Evolutionary conservation across 2,797 vertebrate genomes (phyloP).

Genomic region (Sorex maritimensis): DNA sequence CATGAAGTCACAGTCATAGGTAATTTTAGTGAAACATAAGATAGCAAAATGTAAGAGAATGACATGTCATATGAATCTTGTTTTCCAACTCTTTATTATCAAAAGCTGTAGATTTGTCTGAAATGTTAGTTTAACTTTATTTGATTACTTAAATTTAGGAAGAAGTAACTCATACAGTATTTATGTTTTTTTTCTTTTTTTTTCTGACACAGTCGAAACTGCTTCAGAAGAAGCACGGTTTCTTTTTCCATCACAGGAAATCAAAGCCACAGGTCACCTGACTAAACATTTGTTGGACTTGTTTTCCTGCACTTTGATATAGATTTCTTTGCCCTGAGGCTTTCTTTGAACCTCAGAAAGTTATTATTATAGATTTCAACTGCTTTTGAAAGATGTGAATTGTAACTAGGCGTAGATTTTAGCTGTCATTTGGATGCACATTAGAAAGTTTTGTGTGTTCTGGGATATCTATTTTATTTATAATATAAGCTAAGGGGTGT

Average conservation of each 20-base stretch:
- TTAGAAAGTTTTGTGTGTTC: not conserved
- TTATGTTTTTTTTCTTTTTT: not conserved
- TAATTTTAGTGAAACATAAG: not conserved
- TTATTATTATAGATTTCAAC: not conserved
- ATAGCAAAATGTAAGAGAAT: slow-evolving; percentile 12
- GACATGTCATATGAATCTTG: not conserved
- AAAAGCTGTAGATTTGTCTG: not conserved
- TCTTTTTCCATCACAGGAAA: not conserved
- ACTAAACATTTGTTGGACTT: not conserved
- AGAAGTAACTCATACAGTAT: not conserved
- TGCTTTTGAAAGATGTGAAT: not conserved
- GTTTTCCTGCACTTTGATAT: not conserved
- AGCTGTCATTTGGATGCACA: not conserved
- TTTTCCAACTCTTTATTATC: not conserved
- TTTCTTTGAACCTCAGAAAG: not conserved
- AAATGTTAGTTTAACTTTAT: slow-evolving; percentile 25
- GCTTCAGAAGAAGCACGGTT: not conserved
- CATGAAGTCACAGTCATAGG: too few species aligned
- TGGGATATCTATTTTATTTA: not conserved
- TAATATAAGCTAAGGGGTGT: not conserved
- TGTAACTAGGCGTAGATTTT: not conserved
- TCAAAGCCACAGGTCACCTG: not conserved
- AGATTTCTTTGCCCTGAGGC: not conserved
- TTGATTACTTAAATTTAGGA: not conserved
- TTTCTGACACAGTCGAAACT: not conserved